A percentile compares a stretch with the other conserved stretches of the same genome.
These are phyloP conservation scores for Ectobius pallidus DNA, from an alignment of 2,888 invertebrate genomes.

Conservation along the genomic window DNA sequence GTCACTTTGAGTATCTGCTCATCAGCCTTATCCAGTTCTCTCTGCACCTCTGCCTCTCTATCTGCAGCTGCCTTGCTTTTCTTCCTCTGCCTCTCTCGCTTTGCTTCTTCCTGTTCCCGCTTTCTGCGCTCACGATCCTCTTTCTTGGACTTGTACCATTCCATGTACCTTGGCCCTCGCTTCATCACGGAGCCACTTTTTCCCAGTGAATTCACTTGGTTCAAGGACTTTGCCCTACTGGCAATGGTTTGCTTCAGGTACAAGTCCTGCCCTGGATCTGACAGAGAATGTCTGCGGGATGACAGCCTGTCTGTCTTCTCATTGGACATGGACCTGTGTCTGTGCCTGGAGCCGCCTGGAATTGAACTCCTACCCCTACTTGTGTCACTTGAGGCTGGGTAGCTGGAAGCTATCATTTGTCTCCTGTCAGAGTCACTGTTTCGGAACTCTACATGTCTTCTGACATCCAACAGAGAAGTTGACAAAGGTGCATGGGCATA, in stretches of 20 bases:
- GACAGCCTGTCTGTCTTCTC: background rate
- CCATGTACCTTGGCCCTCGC: conserved; percentile 70
- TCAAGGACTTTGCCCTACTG: conserved; percentile 21
- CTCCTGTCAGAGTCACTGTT: background rate
- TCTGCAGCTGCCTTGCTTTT: conserved; percentile 48
- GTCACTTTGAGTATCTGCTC: conserved; percentile 26
- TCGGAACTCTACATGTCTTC: background rate
- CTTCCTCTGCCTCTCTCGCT: conserved; percentile 12
- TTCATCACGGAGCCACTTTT: conserved; percentile 42
- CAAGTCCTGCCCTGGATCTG: background rate
- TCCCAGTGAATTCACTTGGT: background rate
- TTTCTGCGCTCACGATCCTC: conserved; percentile 55
- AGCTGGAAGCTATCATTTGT: no score
- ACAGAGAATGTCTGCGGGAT: conserved; percentile 10
- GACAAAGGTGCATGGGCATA: background rate
- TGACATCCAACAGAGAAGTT: background rate
- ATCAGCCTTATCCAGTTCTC: conserved; percentile 34
- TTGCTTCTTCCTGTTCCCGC: conserved; percentile 54
- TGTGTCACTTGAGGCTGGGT: background rate
- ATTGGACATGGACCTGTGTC: background rate
- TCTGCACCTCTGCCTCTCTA: conserved; percentile 53
- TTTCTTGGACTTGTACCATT: conserved; percentile 74
- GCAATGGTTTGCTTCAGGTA: conserved; percentile 3
- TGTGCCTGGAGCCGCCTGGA: background rate
- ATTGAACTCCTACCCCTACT: background rate